phyloP scores from a whole-genome alignment of 2,113 vertebrate species.

The Okapia johnstoni region DNA sequence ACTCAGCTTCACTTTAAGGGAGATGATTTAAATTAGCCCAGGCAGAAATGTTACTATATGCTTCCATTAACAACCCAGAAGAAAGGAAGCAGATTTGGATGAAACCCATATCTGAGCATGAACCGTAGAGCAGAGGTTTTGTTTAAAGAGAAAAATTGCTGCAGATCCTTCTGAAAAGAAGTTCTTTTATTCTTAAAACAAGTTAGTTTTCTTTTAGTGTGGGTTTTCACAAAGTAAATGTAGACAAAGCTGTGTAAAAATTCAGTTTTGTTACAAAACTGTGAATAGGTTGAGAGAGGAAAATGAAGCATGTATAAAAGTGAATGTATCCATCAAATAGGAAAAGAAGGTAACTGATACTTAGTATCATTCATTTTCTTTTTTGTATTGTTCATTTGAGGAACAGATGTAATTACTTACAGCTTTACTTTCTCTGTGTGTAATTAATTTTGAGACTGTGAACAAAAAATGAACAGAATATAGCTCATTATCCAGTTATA shows the following conservation, averaged over 20 bases:
- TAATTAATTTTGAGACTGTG: neutral
- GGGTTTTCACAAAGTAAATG: neutral
- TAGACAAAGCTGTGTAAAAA: neutral
- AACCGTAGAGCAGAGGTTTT: neutral
- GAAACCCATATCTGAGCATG: neutral
- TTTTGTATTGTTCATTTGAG: neutral
- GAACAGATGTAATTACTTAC: neutral
- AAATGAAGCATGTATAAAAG: neutral
- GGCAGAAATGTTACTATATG: neutral
- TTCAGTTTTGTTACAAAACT: slow-evolving; percentile 11
- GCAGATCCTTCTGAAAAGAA: neutral
- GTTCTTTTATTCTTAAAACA: neutral
- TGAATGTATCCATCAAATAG: neutral
- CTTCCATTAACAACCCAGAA: neutral
- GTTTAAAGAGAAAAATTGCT: neutral
- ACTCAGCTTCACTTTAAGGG: neutral
- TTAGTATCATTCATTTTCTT: neutral
- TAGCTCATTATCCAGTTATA: neutral
- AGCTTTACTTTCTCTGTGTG: neutral
- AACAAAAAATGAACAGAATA: neutral
- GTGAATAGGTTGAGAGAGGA: neutral
- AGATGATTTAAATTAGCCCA: neutral
- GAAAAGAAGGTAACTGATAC: neutral
- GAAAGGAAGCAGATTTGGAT: neutral
- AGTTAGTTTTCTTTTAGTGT: neutral